Base-by-base conservation (phyloP, 1,140 invertebrate species). In the Cyclina sinensis region DNA sequence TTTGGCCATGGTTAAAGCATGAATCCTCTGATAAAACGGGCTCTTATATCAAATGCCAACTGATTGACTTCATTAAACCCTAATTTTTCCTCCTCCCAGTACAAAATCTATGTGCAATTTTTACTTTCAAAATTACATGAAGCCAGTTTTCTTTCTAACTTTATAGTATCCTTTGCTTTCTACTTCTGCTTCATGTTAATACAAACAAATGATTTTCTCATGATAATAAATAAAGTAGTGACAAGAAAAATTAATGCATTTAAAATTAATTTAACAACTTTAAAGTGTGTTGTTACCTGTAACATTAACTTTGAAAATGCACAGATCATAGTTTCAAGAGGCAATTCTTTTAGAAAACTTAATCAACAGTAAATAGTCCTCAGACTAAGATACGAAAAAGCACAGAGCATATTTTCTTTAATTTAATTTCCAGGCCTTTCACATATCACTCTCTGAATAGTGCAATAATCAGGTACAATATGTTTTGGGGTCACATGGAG, bases 11-110 rank as follows among this genome's bases (percentile, higher is more conserved):
- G 43, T 78, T 21, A 51, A 84, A 43, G 39, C 39, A n/a, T 27
- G 27, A 43, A 84, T 16, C n/a, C 9, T n/a, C 27, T 68, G 85
- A 87, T 87, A 87, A 43, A 80, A 78, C 39, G 27, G 24, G 79
- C 85, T 80, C 59, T 62, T 21, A 48, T 87, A 79, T 68, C 85
- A 86, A 73, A 84, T 84, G 35, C 24, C 46, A 73, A 74, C 43
- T 54, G n/a, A 54, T 74, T 84, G 82, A 84, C 82, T 84, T 48
- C 39, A 70, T 84, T 84, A 84, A 32, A 51, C 24, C 21, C 39
- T 76, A 14, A 48, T 27, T 48, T 76, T 76, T 76, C 37, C 57
- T 27, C 57, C n/a, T 24, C 18, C 18, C 18, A 62, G 57, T 27
- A 27, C 57, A 62, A 7, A 18, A 62, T 62, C 57, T 62, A n/a